Evolutionary conservation across 2,888 invertebrate genomes (phyloP), one percentile per base, ranked within the genome.

Genomic region (Hypomecis punctinalis): DNA sequence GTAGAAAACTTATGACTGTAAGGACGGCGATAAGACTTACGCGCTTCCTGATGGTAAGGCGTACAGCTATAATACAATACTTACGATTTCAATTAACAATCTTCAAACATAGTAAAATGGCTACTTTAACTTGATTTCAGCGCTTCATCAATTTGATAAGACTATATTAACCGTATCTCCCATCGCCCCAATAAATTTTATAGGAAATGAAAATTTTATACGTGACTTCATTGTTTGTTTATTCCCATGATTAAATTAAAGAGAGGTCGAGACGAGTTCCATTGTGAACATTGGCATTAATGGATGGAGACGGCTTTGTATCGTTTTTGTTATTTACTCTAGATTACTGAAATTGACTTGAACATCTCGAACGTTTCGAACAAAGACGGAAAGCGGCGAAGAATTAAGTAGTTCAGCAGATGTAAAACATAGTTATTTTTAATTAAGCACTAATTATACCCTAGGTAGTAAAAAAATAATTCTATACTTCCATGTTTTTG

Each of bases 221-320:
- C n/a, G 33, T 54, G 37, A 40, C 36, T 64, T 54, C 52, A 66
- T 66, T 69, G 66, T 71, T 55, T 66, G 52, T 64, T 60, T 57
- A 68, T 63, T 68, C 59, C n/a, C 63, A 58, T 62, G 60, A 67
- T 66, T 65, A 67, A 71, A 61, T 63, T 46, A 52, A 61, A 33
- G 54, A 49, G 52, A 52, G 63, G 57, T 66, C 68, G 55, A 59
- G 54, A 62, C 49, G 57, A 65, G 49, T 36, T 11, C 61, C 51
- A 69, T 67, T 71, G 67, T 67, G 55, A 63, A 54, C 23, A 43
- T 49, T 23, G 55, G 64, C 61, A 23, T 63, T 63, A 63, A 68
- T 68, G 54, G 62, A 66, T 68, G 61, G 49, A 61, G 61, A 51
- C 47, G 46, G 49, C 63, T 60, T 60, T 61, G 64, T 66, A 62